These are phyloP conservation scores for Centropus bengalensis DNA, from an alignment of 2,113 vertebrate genomes.

Conservation along the genomic window DNA sequence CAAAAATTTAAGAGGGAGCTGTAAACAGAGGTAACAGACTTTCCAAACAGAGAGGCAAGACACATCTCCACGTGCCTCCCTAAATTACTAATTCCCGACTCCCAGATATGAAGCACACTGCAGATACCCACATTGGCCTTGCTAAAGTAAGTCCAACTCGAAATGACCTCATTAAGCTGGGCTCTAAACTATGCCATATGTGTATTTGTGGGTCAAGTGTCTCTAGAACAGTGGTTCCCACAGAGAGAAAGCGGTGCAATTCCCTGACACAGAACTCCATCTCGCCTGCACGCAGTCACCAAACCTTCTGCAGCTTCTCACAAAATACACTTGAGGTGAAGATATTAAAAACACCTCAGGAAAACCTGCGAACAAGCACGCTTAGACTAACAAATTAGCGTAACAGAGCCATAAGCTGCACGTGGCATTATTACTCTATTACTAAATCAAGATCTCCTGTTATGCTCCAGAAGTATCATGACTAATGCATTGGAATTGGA, in stretches of 20 bases:
- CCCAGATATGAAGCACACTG: not conserved
- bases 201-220: not conserved
- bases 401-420: not conserved
- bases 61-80: fast-evolving
- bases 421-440: not conserved
- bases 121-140: not conserved
- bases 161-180: not conserved
- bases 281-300: not conserved
- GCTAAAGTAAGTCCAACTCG: not conserved
- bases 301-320: not conserved
- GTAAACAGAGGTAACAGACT: not conserved
- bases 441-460: not conserved
- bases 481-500: not conserved
- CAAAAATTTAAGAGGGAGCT: not conserved
- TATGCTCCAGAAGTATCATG: not conserved
- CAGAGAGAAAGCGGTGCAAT: not conserved
- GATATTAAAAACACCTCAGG: not conserved
- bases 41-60: fast-evolving
- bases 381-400: not conserved
- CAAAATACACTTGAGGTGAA: not conserved
- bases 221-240: not conserved
- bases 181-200: not conserved
- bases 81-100: not conserved
- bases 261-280: not conserved
- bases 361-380: not conserved